Evolutionary conservation across 2,797 vertebrate species (phyloP).

Genomic region (Enteromius afrohamiltoni): DNA sequence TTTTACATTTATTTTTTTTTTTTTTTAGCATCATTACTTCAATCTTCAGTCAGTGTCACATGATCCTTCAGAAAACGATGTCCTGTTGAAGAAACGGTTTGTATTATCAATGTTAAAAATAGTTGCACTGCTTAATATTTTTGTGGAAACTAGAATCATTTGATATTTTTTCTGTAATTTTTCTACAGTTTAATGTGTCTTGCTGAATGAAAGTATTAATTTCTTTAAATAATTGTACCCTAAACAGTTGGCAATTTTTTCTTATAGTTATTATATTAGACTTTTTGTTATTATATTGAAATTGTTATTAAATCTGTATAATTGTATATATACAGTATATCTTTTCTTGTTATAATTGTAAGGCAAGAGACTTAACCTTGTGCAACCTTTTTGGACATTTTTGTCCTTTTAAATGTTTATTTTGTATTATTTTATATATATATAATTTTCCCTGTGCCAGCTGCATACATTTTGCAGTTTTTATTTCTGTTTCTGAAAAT

Average conservation of each 20-base stretch:
- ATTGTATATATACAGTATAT: too few relatives aligned
- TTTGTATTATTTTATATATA: too few relatives aligned
- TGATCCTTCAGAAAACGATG: neutral
- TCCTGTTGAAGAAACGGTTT: neutral
- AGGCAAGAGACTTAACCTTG: neutral
- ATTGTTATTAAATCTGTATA: neutral
- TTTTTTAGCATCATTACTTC: neutral
- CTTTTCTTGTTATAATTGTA: neutral
- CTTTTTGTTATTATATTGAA: too few relatives aligned
- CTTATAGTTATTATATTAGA: neutral
- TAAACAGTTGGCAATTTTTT: neutral
- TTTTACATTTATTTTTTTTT: too few relatives aligned
- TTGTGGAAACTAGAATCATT: neutral
- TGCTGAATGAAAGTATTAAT: neutral
- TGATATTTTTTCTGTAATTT: too few relatives aligned
- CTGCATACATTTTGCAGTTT: too few relatives aligned
- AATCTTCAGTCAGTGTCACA: neutral
- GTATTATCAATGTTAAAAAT: neutral
- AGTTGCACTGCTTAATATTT: neutral
- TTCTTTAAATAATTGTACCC: neutral
- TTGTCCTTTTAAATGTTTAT: too few relatives aligned
- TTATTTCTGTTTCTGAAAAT: too few relatives aligned
- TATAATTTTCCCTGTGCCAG: too few relatives aligned
- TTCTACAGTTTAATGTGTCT: neutral
- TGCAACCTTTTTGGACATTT: too few relatives aligned